Percentiles rank a stretch among this genome's conserved stretches.
Evolutionary conservation across 2,797 vertebrate genomes (phyloP).

Genomic region (Spea hammondii): DNA sequence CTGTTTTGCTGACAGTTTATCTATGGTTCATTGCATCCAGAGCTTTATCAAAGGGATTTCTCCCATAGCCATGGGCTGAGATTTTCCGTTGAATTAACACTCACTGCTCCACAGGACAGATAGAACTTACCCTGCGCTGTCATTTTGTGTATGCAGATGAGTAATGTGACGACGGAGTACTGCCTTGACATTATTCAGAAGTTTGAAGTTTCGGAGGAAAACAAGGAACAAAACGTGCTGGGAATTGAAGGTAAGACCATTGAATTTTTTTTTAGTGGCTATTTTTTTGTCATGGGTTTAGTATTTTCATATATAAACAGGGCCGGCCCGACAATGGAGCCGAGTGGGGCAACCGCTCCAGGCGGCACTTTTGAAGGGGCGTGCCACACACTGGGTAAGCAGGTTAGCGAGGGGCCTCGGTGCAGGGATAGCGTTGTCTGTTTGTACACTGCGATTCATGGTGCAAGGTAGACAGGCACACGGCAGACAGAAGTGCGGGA

Average conservation of each 20-base stretch:
- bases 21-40: slow-evolving; percentile 31
- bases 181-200: slow-evolving; percentile 89
- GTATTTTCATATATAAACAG: too few relatives aligned
- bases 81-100: slow-evolving; percentile 39
- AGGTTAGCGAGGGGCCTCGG: too few relatives aligned
- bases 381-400: too few relatives aligned
- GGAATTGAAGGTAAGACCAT: slow-evolving; percentile 87
- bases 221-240: slow-evolving; percentile 83
- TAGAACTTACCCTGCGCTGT: slow-evolving; percentile 31
- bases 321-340: too few relatives aligned
- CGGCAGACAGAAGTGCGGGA: too few relatives aligned
- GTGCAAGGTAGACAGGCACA: too few relatives aligned
- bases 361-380: too few relatives aligned
- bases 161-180: slow-evolving; percentile 83
- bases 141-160: slow-evolving; percentile 75
- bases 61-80: slow-evolving; percentile 20
- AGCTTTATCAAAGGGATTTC: slow-evolving; percentile 40
- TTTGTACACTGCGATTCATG: too few relatives aligned
- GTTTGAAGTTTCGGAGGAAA: slow-evolving; percentile 91
- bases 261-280: slow-evolving; percentile 2
- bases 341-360: too few relatives aligned
- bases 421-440: too few relatives aligned
- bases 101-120: slow-evolving; percentile 20
- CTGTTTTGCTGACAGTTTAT: slow-evolving; percentile 34
- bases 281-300: background rate